Conservation (phyloP, 1,140 invertebrate species). For the Diplogasteroides magnus region DNA sequence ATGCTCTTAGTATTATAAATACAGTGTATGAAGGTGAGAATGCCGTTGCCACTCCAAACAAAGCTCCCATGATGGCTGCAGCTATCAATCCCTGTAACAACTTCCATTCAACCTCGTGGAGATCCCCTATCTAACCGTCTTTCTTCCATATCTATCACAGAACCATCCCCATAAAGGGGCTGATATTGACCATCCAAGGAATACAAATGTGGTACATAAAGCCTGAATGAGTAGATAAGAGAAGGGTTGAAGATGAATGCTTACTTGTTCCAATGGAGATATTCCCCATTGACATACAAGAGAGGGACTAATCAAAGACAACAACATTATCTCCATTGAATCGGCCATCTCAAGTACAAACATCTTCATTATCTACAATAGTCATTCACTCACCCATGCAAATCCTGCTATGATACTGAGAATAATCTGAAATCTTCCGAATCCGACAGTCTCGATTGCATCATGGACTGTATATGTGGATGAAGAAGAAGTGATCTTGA, state of each 20-base stretch:
- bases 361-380: no score
- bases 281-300: slow-evolving; percentile 89
- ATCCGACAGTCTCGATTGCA: slow-evolving; percentile 73
- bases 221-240: no score
- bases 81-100: slow-evolving; percentile 73
- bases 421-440: slow-evolving; percentile 91
- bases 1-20: slow-evolving; percentile 78
- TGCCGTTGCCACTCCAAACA: slow-evolving; percentile 82
- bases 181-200: slow-evolving; percentile 93
- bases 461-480: slow-evolving; percentile 86
- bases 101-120: neutral
- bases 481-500: no score
- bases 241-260: no score
- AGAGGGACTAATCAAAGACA: slow-evolving; percentile 83
- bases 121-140: slow-evolving; percentile 64
- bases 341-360: slow-evolving; percentile 99
- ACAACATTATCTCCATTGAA: slow-evolving; percentile 95
- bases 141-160: slow-evolving; percentile 82
- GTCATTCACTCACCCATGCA: slow-evolving; percentile 60
- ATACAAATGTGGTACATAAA: slow-evolving; percentile 75
- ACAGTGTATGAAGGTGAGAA: slow-evolving; percentile 84
- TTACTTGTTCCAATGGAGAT: slow-evolving; percentile 62
- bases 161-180: slow-evolving; percentile 90
- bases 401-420: slow-evolving; percentile 59
- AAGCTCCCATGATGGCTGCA: slow-evolving; percentile 79